phyloP scores from a whole-genome alignment of 1,140 invertebrate genomes.

The Sarcophaga peregrina region DNA sequence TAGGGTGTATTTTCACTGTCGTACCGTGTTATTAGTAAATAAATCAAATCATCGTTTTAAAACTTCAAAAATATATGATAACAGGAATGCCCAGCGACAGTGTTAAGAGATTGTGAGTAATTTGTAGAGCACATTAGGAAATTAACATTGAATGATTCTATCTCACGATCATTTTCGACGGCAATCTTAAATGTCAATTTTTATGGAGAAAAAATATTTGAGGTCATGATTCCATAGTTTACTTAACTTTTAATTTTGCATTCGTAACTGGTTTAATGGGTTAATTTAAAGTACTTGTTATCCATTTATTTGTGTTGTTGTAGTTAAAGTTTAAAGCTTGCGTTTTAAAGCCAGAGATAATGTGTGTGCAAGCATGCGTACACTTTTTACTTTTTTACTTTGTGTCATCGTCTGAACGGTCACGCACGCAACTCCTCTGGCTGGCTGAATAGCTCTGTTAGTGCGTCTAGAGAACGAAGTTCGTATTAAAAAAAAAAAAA shows the following conservation, averaged over 20 bases:
- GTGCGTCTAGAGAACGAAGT: not conserved
- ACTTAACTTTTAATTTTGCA: not conserved
- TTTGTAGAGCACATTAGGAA: no score
- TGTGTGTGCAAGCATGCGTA: slow-evolving; percentile 41
- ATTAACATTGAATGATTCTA: no score
- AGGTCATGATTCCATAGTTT: not conserved
- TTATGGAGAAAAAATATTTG: not conserved
- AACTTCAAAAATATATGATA: no score
- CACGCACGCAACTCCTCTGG: slow-evolving; percentile 24
- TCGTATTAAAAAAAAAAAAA: slow-evolving; percentile 14
- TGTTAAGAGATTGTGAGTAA: no score
- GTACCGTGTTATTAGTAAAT: no score
- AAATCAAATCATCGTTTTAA: no score
- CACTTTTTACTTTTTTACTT: slow-evolving; percentile 32
- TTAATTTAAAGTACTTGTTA: not conserved
- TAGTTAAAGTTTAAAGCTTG: slow-evolving; percentile 22
- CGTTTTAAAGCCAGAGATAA: slow-evolving; percentile 33
- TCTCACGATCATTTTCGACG: no score
- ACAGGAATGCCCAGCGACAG: no score
- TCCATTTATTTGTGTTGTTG: slow-evolving; percentile 24
- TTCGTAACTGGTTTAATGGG: not conserved
- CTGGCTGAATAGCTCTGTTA: not conserved
- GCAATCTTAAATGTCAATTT: no score
- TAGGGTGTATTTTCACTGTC: no score
- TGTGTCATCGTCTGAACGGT: not conserved